phyloP scores from a whole-genome alignment of 2,113 vertebrate species.

The Smithornis capensis region DNA sequence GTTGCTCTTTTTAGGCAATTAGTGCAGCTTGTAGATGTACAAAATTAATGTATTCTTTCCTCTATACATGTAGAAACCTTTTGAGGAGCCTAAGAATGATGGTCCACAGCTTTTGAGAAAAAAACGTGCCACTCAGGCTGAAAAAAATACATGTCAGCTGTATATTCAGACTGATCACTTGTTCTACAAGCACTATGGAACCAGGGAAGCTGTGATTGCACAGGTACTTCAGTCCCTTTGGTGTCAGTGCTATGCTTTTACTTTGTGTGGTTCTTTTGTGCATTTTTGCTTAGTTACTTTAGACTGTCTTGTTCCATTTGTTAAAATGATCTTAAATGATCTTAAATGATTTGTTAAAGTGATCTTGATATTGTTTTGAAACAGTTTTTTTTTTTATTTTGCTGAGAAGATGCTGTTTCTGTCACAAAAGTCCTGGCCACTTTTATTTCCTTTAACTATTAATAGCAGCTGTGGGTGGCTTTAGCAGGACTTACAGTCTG shows the following conservation, averaged over 20 bases:
- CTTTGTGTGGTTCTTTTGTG: neutral
- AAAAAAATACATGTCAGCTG: slow-evolving; percentile 94
- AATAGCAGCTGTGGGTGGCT: neutral
- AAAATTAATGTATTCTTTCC: neutral
- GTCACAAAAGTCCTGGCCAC: neutral
- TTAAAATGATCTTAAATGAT: too few relatives aligned
- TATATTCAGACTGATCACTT: slow-evolving; percentile 97
- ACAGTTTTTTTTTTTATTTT: neutral
- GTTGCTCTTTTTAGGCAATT: neutral
- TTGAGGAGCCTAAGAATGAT: slow-evolving; percentile 54
- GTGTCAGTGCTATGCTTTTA: neutral
- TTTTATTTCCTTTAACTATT: neutral
- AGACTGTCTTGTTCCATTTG: neutral
- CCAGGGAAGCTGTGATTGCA: slow-evolving; percentile 92
- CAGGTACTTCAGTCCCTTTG: slow-evolving; percentile 77
- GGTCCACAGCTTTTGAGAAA: slow-evolving; percentile 85
- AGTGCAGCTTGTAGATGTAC: neutral
- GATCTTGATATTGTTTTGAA: neutral
- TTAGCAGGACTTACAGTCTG: neutral
- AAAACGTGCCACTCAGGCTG: slow-evolving; percentile 85
- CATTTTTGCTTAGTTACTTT: neutral
- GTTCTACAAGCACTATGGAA: slow-evolving; percentile 86
- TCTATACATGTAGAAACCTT: slow-evolving; percentile 39
- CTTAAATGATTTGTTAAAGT: neutral
- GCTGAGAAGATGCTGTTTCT: neutral